Evolutionary conservation across 2,113 vertebrate species (phyloP), one percentile per base, ranked within the genome.

Genomic region (Antidorcas marsupialis): DNA sequence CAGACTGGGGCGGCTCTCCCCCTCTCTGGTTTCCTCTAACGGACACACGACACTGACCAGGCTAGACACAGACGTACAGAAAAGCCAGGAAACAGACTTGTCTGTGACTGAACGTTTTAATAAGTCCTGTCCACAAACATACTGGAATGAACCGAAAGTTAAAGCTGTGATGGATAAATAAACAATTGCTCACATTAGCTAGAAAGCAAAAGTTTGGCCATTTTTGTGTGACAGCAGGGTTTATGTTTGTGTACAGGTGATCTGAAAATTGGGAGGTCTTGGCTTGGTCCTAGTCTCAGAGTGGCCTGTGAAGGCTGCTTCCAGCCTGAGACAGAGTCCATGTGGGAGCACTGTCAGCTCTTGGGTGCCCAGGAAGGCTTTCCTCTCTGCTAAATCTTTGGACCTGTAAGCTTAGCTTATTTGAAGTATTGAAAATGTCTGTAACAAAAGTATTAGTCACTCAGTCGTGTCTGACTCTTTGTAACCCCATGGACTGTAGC

Each of bases 1-100:
- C 2, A 47, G 15, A 47, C 1, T 19, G 15, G 36, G 10, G 9
- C 2, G 1, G 3, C 8, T 7, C 6, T 52, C 1, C 45, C 45
- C 45, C 1, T 8, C 45, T 45, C 45, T 47, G 45, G 45, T 47
- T 47, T 47, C 45, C 45, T 47, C 64, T n/a, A 12, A 12, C 0
- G 10, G 19, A 76, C 33, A 84, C 39, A 9, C 10, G 0, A 19
- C 3, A 82, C 2, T 17, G 13, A 6, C 23, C 27, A 14, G 0
- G 4, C 47, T 74, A 5, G 21, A 71, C n/a, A 57, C 21, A 1
- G 27, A 27, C 0, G 33, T 2, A 13, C 3, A 11, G 6, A 2
- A 81, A 6, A 15, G 28, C 5, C 15, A 43, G 36, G 43, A 79
- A 13, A 3, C 17, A 27, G 57, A 17, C 1, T 6, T 1, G 16